Base-by-base conservation (phyloP, 2,888 invertebrate genomes). In the Andrena chrysosceles region DNA sequence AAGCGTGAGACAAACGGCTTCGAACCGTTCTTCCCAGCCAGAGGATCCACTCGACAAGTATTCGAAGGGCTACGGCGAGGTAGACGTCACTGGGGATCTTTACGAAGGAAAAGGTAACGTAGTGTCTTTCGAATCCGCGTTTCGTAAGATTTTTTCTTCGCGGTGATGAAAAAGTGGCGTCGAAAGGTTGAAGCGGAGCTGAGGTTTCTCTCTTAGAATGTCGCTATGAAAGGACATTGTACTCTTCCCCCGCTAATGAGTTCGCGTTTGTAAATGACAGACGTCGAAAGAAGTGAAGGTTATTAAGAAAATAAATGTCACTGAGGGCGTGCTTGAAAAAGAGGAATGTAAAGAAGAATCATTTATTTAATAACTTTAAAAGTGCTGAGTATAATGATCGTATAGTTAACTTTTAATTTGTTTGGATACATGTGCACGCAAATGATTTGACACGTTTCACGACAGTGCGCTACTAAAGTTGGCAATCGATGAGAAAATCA, bases 1-100 rank as follows among this genome's bases (percentile, higher is more conserved):
- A 78, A 83, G 71, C 83, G 83, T 16, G 62, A 69, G 60, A 70
- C 75, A 73, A 83, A 74, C 42, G 70, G 76, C 60, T 56, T 20
- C 63, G 20, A 72, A 75, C 59, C 68, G 54, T 68, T 49, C 66
- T 77, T 74, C 71, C 62, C 60, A 35, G 42, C 10, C 26, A n/a
- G 59, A 60, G 60, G 31, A 59, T n/a, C 71, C 75, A 77, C 72
- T 81, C 66, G 75, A 79, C 74, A 52, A 66, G 48, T 52, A 54
- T 70, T 75, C n/a, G 54, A 74, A 48, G 33, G n/a, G 66, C n/a
- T 67, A 60, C 33, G 31, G 31, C 6, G 68, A 52, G 52, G 48
- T n/a, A 23, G 48, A 31, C 26, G 23, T 8, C 52, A 64, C 35
- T 54, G 10, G 42, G 29, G 52, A 66, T 23, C 54, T 66, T 23